Evolutionary conservation across 2,888 invertebrate genomes (phyloP), one percentile per base, ranked within the genome.

Genomic region (Hartigia nigra): DNA sequence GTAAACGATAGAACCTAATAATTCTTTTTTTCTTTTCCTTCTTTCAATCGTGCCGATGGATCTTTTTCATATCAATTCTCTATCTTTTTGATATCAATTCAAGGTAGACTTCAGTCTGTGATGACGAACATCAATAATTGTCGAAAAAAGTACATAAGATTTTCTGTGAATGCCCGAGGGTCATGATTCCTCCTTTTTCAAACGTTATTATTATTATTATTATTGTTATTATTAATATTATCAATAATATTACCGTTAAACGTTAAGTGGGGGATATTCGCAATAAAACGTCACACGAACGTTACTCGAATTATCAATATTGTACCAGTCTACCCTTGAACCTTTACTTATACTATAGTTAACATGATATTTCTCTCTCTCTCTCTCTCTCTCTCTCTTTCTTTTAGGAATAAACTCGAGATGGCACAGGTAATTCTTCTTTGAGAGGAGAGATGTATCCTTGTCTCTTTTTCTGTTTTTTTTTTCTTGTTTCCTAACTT

Each of bases 31-130:
- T 72, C 4, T 76, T 76, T 74, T 32, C 70, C 80, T 83, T 81
- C n/a, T n/a, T n/a, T n/a, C n/a, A n/a, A n/a, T n/a, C n/a, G 78
- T 86, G 81, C 82, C 74, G 77, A 81, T 81, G 81, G 79, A 36
- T 83, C 55, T 23, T 14, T 55, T 55, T n/a, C n/a, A n/a, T n/a
- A n/a, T n/a, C n/a, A n/a, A n/a, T n/a, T n/a, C n/a, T n/a, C n/a
- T n/a, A n/a, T n/a, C n/a, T 55, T 81, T 79, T 81, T 79, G 80
- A 79, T 82, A 80, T 81, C 77, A 77, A 79, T 77, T 37, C 74
- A 77, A n/a, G 23, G 76, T 81, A 78, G 77, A 81, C 77, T 75
- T 81, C 82, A 83, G 85, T 84, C 81, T 80, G 76, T 39, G 80
- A 80, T 80, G 81, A 83, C 79, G 76, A 79, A 82, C 79, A 79